Conservation (phyloP, 2,797 vertebrate genomes). For the Lindbergichthys nudifrons region DNA sequence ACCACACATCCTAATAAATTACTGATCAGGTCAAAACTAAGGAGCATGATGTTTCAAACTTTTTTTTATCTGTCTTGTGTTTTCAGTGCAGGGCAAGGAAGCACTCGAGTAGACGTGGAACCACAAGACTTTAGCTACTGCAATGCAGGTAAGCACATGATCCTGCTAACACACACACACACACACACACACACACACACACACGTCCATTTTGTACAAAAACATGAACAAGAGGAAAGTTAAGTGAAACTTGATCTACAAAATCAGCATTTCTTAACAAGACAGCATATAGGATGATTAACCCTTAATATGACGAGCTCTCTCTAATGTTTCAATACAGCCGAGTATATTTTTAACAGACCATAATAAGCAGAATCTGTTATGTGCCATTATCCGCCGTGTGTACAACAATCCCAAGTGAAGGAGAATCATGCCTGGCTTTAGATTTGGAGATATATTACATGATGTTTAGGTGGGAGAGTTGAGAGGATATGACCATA, state of each 20-base stretch:
- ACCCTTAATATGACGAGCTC: slow-evolving; percentile 10
- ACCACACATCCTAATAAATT: slow-evolving; percentile 43
- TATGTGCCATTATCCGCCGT: slow-evolving; percentile 18
- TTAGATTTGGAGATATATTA: slow-evolving; percentile 5
- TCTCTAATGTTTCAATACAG: slow-evolving; percentile 18
- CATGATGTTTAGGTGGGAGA: slow-evolving; percentile 1
- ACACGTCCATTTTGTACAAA: background rate
- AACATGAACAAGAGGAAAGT: background rate
- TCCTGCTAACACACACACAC: slow-evolving; percentile 6
- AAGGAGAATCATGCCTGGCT: slow-evolving; percentile 19
- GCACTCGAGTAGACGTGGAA: slow-evolving; percentile 15
- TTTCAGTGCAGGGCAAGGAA: slow-evolving; percentile 42
- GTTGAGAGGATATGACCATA: slow-evolving; percentile 24
- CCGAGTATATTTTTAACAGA: slow-evolving; percentile 30
- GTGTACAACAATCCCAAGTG: slow-evolving; percentile 27
- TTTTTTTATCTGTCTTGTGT: slow-evolving; percentile 33
- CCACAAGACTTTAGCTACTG: slow-evolving; percentile 2
- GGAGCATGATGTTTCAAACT: background rate
- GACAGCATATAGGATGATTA: slow-evolving; percentile 22
- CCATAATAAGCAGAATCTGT: slow-evolving; percentile 36
- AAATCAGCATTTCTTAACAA: slow-evolving; percentile 6
- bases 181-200: slow-evolving; percentile 1
- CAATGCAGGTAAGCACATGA: slow-evolving; percentile 48
- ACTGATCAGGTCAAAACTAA: slow-evolving; percentile 23
- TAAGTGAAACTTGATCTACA: slow-evolving; percentile 11